Evolutionary conservation across 2,888 invertebrate genomes (phyloP).

Genomic region (Cremastobaeus sp.): DNA sequence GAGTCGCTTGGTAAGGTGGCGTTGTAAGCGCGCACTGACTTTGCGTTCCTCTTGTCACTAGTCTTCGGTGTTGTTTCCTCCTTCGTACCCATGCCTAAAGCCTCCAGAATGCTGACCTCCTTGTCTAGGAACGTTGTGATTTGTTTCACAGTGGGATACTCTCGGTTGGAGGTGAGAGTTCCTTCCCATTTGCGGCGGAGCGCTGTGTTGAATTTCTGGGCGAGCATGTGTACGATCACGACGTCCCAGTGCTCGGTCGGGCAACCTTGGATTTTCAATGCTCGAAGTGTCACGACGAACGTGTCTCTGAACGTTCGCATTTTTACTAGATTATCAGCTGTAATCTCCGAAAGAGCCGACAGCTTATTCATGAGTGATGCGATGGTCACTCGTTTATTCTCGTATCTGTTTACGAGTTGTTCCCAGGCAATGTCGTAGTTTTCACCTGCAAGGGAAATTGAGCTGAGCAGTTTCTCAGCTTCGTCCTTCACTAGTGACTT

Average conservation of each 20-base stretch:
- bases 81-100: neutral
- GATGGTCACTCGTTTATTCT: neutral
- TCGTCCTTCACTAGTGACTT: no score
- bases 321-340: neutral
- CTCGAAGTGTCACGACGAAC: neutral
- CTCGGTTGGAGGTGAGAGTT: no score
- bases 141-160: neutral
- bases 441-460: no score
- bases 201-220: neutral
- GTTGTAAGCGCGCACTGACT: neutral
- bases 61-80: no score
- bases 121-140: no score
- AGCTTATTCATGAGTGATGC: neutral
- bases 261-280: neutral
- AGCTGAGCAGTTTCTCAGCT: no score
- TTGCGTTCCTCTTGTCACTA: neutral
- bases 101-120: neutral
- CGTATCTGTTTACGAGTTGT: neutral
- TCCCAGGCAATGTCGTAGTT: neutral
- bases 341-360: neutral
- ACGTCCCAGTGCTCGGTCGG: neutral
- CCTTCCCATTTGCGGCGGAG: neutral
- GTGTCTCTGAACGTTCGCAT: neutral
- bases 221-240: neutral
- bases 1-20: neutral